Percentiles rank a stretch among this genome's conserved stretches.
Evolutionary conservation across 1,140 invertebrate species (phyloP).

Genomic region (Cydia pomonella): DNA sequence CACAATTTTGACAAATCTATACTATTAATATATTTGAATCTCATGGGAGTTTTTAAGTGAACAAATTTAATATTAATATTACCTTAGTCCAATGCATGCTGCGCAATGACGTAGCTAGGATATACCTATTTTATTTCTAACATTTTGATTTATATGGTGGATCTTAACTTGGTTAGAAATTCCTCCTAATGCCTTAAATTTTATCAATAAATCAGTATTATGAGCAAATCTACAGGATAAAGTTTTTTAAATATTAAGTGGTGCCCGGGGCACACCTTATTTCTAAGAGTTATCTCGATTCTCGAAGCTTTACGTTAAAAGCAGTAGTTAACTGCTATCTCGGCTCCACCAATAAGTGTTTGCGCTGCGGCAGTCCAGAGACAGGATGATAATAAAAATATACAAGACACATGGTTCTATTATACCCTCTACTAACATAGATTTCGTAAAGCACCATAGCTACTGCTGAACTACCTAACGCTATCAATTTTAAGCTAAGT

Average conservation of each 20-base stretch:
- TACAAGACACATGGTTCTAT: background rate
- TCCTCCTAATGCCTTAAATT: background rate
- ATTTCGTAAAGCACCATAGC: too few relatives aligned
- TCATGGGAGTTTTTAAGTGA: too few relatives aligned
- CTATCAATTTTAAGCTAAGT: too few relatives aligned
- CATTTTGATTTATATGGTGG: background rate
- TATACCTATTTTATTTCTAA: too few relatives aligned
- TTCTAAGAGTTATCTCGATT: background rate
- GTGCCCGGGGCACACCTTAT: background rate
- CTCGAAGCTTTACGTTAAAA: background rate
- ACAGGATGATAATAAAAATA: background rate
- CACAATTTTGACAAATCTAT: too few relatives aligned
- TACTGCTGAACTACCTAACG: too few relatives aligned
- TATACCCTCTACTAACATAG: background rate
- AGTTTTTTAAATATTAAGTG: background rate
- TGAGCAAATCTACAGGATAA: background rate
- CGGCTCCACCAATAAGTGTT: background rate
- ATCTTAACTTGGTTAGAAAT: background rate
- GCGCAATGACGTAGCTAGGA: too few relatives aligned
- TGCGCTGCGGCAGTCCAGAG: background rate
- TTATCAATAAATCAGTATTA: background rate
- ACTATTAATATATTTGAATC: too few relatives aligned
- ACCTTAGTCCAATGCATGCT: too few relatives aligned
- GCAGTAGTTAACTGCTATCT: background rate
- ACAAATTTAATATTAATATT: too few relatives aligned